Conservation (phyloP, 2,113 vertebrate species). For the Pterophyllum scalare region DNA sequence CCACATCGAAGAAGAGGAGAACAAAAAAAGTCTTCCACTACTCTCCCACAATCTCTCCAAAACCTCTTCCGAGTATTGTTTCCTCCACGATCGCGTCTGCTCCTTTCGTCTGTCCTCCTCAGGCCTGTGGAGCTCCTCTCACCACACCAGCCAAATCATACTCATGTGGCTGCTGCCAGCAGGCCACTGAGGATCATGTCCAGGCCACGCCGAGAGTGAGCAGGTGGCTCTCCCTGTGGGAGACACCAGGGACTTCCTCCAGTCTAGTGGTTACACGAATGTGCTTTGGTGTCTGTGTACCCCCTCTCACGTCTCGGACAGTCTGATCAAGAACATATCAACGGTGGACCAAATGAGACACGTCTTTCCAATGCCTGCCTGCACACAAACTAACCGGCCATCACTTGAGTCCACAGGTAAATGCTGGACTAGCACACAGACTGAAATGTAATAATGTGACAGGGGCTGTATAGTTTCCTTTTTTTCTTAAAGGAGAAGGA, state of each 20-base stretch:
- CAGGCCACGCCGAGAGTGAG: constrained; percentile 23
- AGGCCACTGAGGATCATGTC: constrained; percentile 37
- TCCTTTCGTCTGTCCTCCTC: constrained; percentile 34
- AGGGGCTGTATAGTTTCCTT: constrained; percentile 21
- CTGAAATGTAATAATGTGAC: not conserved
- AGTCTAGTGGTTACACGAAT: constrained; percentile 24
- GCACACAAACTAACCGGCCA: constrained; percentile 23
- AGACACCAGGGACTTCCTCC: constrained; percentile 44
- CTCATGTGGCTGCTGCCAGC: constrained; percentile 40
- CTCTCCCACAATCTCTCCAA: constrained; percentile 55
- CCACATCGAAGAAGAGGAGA: constrained; percentile 71
- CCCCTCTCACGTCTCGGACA: constrained; percentile 28
- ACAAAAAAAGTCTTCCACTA: constrained; percentile 78
- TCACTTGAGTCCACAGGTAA: constrained; percentile 10
- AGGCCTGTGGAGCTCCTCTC: constrained; percentile 39
- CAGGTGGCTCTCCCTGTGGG: constrained; percentile 40
- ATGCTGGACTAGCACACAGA: constrained; percentile 45
- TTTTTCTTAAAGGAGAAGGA: constrained; percentile 36
- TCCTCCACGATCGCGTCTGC: constrained; percentile 31
- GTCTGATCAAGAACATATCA: constrained; percentile 65
- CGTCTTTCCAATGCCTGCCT: constrained; percentile 60
- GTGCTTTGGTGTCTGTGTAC: constrained; percentile 36
- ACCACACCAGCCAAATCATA: constrained; percentile 55
- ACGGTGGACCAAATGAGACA: constrained; percentile 52
- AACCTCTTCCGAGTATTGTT: constrained; percentile 49